These are phyloP conservation scores for Axinella damicornis DNA, from an alignment of 37 sponge, comb jelly and placozoan genomes.

Conservation along the genomic window DNA sequence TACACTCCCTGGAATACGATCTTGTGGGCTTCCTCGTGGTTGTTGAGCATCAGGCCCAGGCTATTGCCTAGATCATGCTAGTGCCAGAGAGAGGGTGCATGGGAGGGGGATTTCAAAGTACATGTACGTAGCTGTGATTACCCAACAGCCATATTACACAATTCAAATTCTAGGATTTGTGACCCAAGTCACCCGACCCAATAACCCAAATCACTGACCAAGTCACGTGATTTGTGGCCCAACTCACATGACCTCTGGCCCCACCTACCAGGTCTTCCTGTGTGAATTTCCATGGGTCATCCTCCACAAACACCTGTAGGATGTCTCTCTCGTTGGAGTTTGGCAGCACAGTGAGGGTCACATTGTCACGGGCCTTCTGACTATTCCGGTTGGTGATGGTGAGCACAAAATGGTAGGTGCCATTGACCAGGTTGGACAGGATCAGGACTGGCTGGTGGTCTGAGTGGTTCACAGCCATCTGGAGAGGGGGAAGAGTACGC, in stretches of 20 bases:
- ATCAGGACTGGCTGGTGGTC: constrained; percentile 65
- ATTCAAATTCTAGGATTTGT: neutral
- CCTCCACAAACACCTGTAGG: constrained; percentile 27
- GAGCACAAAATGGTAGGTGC: constrained; percentile 87
- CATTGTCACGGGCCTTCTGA: constrained; percentile 7
- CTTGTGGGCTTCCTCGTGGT: constrained; percentile 1
- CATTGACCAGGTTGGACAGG: constrained; percentile 75
- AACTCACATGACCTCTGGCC: no score
- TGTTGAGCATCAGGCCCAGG: constrained; percentile 19
- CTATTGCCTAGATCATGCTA: constrained; percentile 14
- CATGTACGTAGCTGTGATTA: no score
- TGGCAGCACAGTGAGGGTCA: constrained; percentile 35
- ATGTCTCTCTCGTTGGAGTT: constrained; percentile 22
- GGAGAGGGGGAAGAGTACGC: neutral
- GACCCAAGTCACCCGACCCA: no score
- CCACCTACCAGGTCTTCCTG: constrained; percentile 29
- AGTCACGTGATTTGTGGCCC: no score
- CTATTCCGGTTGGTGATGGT: constrained; percentile 35
- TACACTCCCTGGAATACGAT: constrained; percentile 6
- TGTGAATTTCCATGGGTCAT: constrained; percentile 13
- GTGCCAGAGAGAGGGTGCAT: neutral
- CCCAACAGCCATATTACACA: no score
- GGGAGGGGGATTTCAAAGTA: no score
- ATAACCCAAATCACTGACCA: no score
- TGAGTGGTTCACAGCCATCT: constrained; percentile 63